phyloP scores from a whole-genome alignment of 2,797 vertebrate genomes.

The Xerus rutilus region DNA sequence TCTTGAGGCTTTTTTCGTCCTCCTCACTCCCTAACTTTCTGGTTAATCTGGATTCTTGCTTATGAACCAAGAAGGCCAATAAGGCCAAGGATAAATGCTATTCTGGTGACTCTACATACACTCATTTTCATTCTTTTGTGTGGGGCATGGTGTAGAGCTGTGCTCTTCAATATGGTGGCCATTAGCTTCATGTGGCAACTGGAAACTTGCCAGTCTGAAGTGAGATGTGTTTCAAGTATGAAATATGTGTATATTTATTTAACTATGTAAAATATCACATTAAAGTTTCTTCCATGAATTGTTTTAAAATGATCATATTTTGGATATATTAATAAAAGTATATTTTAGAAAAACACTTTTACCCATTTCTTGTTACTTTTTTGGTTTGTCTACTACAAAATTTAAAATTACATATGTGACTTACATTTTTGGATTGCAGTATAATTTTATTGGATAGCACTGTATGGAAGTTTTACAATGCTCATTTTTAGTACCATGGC shows the following conservation, averaged over 20 bases:
- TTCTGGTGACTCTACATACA: neutral
- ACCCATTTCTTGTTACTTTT: neutral
- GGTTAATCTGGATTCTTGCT: neutral
- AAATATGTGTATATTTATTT: neutral
- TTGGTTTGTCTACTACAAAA: neutral
- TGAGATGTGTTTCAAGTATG: neutral
- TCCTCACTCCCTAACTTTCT: neutral
- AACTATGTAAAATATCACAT: neutral
- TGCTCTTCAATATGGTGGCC: neutral
- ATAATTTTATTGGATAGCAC: neutral
- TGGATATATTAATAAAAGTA: conserved; percentile 34
- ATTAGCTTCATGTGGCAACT: neutral
- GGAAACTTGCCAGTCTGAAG: neutral
- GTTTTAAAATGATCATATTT: conserved; percentile 30
- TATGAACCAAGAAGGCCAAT: neutral
- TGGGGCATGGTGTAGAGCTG: neutral
- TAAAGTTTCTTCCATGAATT: neutral
- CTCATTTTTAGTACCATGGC: conserved; percentile 28
- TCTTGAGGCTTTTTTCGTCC: neutral
- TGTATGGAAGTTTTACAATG: conserved; percentile 3
- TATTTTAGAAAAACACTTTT: neutral
- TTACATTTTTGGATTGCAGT: conserved; percentile 20
- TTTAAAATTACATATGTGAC: neutral
- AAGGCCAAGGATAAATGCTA: neutral
- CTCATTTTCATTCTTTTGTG: neutral